These are phyloP conservation scores for Stomatorhinus walkeri DNA, from an alignment of 2,797 vertebrate species.

Conservation along the genomic window DNA sequence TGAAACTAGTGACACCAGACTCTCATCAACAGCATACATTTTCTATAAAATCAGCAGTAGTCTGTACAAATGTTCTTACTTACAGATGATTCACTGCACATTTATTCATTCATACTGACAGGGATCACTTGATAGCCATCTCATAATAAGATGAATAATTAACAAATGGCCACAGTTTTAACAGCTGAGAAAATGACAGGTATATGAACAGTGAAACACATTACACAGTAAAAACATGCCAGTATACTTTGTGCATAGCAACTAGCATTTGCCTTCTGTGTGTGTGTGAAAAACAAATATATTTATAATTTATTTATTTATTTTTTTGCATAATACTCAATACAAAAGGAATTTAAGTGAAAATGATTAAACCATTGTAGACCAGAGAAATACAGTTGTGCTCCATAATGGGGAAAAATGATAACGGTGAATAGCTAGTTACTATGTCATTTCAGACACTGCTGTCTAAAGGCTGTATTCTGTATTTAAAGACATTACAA, in stretches of 20 bases:
- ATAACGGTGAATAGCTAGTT: not conserved
- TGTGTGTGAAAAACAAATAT: not conserved
- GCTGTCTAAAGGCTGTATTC: not conserved
- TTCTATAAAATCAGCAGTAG: not conserved
- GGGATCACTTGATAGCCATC: not conserved
- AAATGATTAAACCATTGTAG: not conserved
- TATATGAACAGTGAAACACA: not conserved
- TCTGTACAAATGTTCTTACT: not conserved
- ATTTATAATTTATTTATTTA: not conserved
- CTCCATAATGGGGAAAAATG: not conserved
- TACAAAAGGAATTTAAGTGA: not conserved
- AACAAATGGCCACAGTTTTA: not conserved
- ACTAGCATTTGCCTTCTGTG: not conserved
- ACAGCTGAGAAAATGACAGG: not conserved
- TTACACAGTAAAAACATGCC: not conserved
- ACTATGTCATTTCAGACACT: not conserved
- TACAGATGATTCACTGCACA: not conserved
- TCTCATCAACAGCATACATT: not conserved
- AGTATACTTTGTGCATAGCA: not conserved
- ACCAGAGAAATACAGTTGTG: not conserved
- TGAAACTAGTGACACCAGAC: not conserved
- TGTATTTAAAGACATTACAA: not conserved
- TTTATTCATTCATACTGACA: not conserved
- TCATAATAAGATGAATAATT: not conserved
- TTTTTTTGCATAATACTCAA: not conserved